phyloP scores from a whole-genome alignment of 1,140 invertebrate species.

The Platorchestia sp. region DNA sequence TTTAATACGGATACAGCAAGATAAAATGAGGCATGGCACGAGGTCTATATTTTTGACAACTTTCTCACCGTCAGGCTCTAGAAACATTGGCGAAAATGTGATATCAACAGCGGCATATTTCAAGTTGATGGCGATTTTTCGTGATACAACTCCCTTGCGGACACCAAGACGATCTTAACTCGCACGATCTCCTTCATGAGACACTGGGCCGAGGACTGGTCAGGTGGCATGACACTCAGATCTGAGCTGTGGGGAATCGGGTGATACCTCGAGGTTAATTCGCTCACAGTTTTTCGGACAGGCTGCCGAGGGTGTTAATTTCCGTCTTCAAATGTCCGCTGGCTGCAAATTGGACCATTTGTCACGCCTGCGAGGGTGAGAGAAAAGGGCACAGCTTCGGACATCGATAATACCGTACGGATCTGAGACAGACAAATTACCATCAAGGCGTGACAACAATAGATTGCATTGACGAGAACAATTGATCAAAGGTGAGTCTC shows the following conservation, averaged over 20 bases:
- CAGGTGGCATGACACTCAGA: not conserved
- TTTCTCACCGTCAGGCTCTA: not conserved
- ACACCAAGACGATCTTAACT: not conserved
- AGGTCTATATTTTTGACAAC: not conserved
- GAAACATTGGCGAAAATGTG: not conserved
- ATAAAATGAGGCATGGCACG: not conserved
- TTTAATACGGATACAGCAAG: not conserved
- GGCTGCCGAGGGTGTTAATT: not conserved
- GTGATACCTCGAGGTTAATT: not conserved
- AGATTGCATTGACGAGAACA: not conserved
- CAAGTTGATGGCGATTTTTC: not conserved
- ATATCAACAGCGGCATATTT: not conserved
- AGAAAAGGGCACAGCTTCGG: not conserved
- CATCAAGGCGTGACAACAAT: not conserved
- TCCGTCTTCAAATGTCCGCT: not conserved
- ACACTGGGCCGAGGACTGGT: not conserved
- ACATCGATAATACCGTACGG: not conserved
- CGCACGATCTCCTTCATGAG: no score
- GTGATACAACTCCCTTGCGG: not conserved
- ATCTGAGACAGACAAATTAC: not conserved
- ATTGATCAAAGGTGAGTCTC: not conserved
- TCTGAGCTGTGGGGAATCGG: not conserved
- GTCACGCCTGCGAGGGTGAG: not conserved
- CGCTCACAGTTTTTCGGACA: not conserved
- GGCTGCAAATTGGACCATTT: constrained; percentile 13